phyloP scores from a whole-genome alignment of 2,888 invertebrate genomes.

The Sesamia inferens region DNA sequence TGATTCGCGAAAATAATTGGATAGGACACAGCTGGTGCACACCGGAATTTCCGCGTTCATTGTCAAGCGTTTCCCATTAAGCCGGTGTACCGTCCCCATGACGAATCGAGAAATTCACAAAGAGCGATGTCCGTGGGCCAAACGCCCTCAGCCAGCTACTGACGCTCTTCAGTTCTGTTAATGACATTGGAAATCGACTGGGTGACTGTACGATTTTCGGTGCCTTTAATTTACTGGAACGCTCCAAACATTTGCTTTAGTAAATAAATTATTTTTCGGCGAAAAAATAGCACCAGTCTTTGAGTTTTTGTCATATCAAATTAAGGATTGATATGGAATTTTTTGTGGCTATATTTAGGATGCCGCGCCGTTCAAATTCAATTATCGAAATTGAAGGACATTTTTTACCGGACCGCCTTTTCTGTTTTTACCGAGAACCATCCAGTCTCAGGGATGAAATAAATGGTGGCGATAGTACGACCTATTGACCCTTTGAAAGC shows the following conservation, averaged over 20 bases:
- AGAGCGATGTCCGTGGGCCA: constrained; percentile 67
- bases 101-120: constrained; percentile 79
- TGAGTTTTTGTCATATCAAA: constrained; percentile 48
- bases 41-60: constrained; percentile 83
- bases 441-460: constrained; percentile 20
- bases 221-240: constrained; percentile 64
- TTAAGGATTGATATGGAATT: constrained; percentile 28
- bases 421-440: constrained; percentile 21
- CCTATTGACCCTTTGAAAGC: constrained; percentile 31
- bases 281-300: constrained; percentile 46
- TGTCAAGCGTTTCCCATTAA: constrained; percentile 80
- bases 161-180: constrained; percentile 67
- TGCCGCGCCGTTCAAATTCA: constrained; percentile 20
- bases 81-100: constrained; percentile 73
- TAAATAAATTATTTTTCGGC: constrained; percentile 56
- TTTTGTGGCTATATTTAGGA: constrained; percentile 35
- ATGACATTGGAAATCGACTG: constrained; percentile 72
- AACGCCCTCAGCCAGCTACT: constrained; percentile 57
- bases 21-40: constrained; percentile 74
- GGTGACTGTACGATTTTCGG: constrained; percentile 69
- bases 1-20: constrained; percentile 81
- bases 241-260: constrained; percentile 48
- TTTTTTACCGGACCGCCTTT: neutral
- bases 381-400: constrained; percentile 20
- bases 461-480: constrained; percentile 21